Evolutionary conservation across 2,113 vertebrate species (phyloP).

Genomic region (Ptyas mucosa): DNA sequence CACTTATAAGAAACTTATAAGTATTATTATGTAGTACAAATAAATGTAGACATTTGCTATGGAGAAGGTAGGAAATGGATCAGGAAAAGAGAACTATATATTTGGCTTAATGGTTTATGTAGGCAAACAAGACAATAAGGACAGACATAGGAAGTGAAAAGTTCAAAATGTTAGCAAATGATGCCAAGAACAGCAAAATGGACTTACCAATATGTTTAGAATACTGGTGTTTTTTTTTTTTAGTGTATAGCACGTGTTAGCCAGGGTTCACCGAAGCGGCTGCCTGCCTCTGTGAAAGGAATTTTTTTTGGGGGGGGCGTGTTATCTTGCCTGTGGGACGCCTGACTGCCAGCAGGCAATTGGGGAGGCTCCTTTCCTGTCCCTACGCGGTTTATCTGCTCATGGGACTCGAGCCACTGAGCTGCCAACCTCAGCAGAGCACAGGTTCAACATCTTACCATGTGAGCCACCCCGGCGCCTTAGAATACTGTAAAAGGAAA

Average conservation of each 20-base stretch:
- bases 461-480: neutral
- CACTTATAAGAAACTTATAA: neutral
- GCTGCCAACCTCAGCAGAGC: no score
- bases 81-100: neutral
- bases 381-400: no score
- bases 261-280: no score
- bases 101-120: neutral
- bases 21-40: slow-evolving; percentile 8
- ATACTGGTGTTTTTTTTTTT: neutral
- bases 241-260: no score
- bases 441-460: no score
- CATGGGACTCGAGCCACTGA: no score
- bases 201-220: neutral
- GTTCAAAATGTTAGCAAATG: neutral
- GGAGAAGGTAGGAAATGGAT: neutral
- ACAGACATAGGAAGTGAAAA: neutral
- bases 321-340: no score
- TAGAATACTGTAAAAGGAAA: neutral
- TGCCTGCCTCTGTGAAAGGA: no score
- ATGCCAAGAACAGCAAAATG: neutral
- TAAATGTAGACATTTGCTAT: neutral
- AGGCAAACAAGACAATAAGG: neutral
- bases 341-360: no score
- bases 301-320: no score
- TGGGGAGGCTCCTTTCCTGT: no score